Conservation (phyloP, 2,113 vertebrate genomes). For the Prinia subflava region DNA sequence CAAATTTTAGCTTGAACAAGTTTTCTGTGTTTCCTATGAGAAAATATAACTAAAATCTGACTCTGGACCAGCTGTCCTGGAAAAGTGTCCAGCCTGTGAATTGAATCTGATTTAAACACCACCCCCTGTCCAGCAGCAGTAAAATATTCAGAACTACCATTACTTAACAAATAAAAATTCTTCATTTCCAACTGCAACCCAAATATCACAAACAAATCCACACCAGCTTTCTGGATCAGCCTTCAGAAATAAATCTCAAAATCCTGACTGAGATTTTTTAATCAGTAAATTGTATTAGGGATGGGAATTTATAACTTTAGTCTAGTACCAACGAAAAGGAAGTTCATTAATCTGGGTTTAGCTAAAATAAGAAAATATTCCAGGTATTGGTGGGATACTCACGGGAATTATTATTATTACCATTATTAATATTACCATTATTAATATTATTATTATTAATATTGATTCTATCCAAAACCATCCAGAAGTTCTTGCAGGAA, state of each 20-base stretch:
- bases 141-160: neutral
- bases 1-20: neutral
- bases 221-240: neutral
- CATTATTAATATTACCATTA: too few relatives aligned
- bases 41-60: neutral
- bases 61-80: neutral
- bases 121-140: neutral
- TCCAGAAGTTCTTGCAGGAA: neutral
- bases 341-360: neutral
- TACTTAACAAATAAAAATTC: neutral
- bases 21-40: neutral
- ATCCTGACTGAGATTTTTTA: neutral
- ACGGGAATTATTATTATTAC: too few relatives aligned
- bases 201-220: neutral
- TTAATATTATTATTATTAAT: neutral
- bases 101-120: neutral
- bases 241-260: neutral
- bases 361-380: neutral
- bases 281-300: neutral
- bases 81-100: neutral
- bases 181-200: neutral
- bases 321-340: neutral
- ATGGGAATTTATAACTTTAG: neutral
- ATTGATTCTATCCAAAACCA: neutral
- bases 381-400: neutral